Evolutionary conservation across 2,113 vertebrate species (phyloP).

Genomic region (Phylloscopus whistleri): DNA sequence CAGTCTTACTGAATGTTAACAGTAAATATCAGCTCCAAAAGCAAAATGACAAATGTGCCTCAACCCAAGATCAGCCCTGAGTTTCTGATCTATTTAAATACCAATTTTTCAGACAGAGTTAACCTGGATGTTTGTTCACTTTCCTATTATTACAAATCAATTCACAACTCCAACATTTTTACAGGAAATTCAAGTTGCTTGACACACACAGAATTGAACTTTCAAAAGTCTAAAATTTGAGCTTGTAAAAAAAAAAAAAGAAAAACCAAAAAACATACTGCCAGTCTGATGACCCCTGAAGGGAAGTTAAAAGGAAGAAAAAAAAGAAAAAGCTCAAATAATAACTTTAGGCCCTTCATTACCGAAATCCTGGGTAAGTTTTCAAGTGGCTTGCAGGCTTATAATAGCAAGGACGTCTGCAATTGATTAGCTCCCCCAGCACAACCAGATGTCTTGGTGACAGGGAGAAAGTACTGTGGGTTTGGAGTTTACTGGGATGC

Average conservation of each 20-base stretch:
- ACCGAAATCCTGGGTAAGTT: slow-evolving; percentile 49
- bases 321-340: slow-evolving; percentile 14
- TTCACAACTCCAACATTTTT: background rate
- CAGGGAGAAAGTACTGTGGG: background rate
- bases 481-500: background rate
- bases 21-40: background rate
- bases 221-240: background rate
- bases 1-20: background rate
- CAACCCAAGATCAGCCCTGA: background rate
- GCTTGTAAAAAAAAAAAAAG: background rate
- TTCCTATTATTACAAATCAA: background rate
- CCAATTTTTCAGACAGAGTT: background rate
- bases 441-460: background rate
- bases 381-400: slow-evolving; percentile 44
- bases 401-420: slow-evolving; percentile 31
- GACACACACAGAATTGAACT: background rate
- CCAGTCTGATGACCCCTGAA: slow-evolving; percentile 43
- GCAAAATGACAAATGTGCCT: background rate
- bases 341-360: slow-evolving; percentile 63
- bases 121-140: background rate
- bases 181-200: background rate
- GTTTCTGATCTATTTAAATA: background rate
- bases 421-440: slow-evolving; percentile 29
- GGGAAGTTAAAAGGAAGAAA: slow-evolving; percentile 21
- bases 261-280: background rate